A percentile compares a stretch with the other conserved stretches of the same genome.
These are phyloP conservation scores for Campoplex capitator DNA, from an alignment of 2,888 invertebrate genomes.

Conservation along the genomic window DNA sequence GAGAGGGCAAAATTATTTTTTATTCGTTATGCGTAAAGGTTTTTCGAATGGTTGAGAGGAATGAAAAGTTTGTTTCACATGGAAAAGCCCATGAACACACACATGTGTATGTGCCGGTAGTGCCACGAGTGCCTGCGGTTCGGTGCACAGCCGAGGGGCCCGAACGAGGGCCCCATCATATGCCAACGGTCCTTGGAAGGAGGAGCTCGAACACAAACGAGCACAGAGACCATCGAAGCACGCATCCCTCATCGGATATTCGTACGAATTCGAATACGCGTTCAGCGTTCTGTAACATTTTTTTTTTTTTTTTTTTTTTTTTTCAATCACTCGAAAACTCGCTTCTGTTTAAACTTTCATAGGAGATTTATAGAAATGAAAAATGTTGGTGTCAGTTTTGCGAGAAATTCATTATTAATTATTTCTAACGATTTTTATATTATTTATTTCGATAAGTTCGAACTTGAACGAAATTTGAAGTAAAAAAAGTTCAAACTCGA, in stretches of 20 bases:
- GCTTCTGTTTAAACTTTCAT: background rate
- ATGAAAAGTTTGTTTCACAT: background rate
- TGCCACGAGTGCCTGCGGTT: constrained; percentile 57
- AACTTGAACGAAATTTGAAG: background rate
- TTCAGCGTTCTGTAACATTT: constrained; percentile 5
- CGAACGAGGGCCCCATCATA: constrained; percentile 41
- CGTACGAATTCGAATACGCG: constrained; percentile 15
- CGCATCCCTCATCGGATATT: constrained; percentile 37
- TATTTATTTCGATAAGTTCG: background rate
- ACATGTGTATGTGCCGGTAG: constrained; percentile 30
- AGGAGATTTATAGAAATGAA: background rate
- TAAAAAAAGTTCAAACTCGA: background rate
- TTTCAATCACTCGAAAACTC: background rate
- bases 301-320: background rate
- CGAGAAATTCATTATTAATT: background rate
- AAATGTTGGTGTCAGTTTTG: background rate
- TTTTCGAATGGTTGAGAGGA: background rate
- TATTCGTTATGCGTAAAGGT: background rate
- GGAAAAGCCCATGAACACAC: constrained; percentile 29
- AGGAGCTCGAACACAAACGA: constrained; percentile 51
- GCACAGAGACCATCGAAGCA: constrained; percentile 32
- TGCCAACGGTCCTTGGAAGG: constrained; percentile 45
- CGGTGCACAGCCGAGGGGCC: constrained; percentile 49
- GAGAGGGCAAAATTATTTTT: background rate
- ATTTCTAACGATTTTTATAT: background rate